A percentile compares a stretch with the other conserved stretches of the same genome.
Evolutionary conservation across 1,140 invertebrate species (phyloP).

Genomic region (Drosophila sp.): DNA sequence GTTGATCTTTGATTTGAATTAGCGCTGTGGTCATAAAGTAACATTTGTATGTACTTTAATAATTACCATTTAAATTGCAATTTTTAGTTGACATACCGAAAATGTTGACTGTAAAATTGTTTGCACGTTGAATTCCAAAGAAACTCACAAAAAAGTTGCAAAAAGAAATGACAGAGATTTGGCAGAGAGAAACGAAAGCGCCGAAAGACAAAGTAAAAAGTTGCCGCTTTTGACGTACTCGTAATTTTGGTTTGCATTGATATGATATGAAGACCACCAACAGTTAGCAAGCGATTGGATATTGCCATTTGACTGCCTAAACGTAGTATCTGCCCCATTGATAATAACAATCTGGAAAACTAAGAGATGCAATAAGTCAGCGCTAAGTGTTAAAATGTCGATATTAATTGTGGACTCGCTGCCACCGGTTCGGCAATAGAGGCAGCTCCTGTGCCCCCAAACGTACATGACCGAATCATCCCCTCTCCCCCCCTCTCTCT

Average conservation of each 20-base stretch:
- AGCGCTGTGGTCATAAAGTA: too few species aligned
- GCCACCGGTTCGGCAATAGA: conserved; percentile 41
- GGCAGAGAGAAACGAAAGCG: conserved; percentile 31
- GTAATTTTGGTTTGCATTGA: conserved; percentile 43
- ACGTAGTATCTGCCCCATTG: conserved; percentile 54
- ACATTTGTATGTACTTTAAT: too few species aligned
- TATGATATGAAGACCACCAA: conserved; percentile 53
- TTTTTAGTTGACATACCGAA: conserved; percentile 1
- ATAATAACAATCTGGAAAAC: conserved; percentile 77
- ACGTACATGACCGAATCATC: background rate
- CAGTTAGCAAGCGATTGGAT: conserved; percentile 24
- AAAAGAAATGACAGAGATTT: conserved; percentile 54
- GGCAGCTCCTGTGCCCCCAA: conserved; percentile 26
- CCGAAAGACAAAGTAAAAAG: conserved; percentile 39
- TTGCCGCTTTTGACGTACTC: conserved; percentile 38
- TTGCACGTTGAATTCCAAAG: conserved; percentile 60
- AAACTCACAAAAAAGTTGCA: conserved; percentile 18
- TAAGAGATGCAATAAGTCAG: conserved; percentile 81
- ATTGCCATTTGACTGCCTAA: conserved; percentile 36
- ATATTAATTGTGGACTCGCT: conserved; percentile 78
- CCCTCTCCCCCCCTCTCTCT: background rate
- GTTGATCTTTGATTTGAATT: too few species aligned
- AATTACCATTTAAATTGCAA: background rate
- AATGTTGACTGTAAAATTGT: conserved; percentile 52
- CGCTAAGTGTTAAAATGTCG: conserved; percentile 83